Base-by-base conservation (phyloP, 1,140 invertebrate species). In the Euglossa dilemma region DNA sequence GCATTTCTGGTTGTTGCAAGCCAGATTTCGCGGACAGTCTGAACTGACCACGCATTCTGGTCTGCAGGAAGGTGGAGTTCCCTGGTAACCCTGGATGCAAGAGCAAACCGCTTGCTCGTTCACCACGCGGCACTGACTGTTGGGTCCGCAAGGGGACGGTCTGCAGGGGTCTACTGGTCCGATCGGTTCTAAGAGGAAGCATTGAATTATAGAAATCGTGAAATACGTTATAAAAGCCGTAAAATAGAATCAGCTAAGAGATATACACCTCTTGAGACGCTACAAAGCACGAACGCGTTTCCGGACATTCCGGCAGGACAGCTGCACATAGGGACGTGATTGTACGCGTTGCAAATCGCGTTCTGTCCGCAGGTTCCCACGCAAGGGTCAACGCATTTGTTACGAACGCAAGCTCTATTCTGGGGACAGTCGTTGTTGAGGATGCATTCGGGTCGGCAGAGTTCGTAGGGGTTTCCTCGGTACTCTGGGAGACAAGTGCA, bases 351-450 rank as follows among this genome's bases (percentile, higher is more conserved):
- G 91, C 97, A 97, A 78, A 95, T 90, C 43, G 97, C 96, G 90
- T 96, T 96, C 79, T 95, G 94, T 0, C 97, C 97, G 92, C 97
- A 97, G 52, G 80, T 82, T 9, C 96, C 97, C 61, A 96, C 94
- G 86, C 97, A 98, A 57, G 97, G 97, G 94, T 98, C 97, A 77
- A 95, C 93, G 90, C 98, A 98, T 92, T 97, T 97, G 87, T 97
- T 97, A 59, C 95, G 96, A 79, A 97, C 96, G 92, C 98, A 98
- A 1, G 97, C 96, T 74, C 96, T 96, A 88, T 98, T 96, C 71
- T 96, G 95, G 0, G 97, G 95, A 94, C 98, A 98, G 84, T 98
- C 97, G 66, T 97, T 96, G 90, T 98, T 98, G 43, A 97, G 96
- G 16, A 97, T 95, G 92, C 97, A 97, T 90, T 97, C 96, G 0